Evolutionary conservation across 2,888 invertebrate species (phyloP), one percentile per base, ranked within the genome.

Genomic region (Acleris sparsana): DNA sequence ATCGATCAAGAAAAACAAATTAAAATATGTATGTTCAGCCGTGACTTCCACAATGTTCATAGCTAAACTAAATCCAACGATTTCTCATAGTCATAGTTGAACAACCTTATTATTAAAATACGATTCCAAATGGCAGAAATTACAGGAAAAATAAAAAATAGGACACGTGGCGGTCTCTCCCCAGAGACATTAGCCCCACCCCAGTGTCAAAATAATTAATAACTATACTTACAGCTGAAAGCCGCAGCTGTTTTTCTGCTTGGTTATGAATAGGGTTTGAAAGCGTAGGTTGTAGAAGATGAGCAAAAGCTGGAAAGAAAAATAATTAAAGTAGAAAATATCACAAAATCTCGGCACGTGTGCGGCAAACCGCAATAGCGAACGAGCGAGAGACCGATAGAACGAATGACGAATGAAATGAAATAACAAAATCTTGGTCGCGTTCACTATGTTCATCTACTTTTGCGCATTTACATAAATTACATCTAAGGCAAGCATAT

Each of bases 331-430:
- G 78, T 74, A 86, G 87, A 90, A 90, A 89, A 90, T 91, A 90
- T 89, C 87, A 90, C 89, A 91, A 91, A 88, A 83, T 83, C 84
- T 83, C 86, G 87, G 91, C 92, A 92, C 92, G 90, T 92, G 92
- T 92, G 90, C 92, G 89, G 89, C 87, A 90, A 89, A 88, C 87
- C 85, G 89, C 88, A 89, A 81, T 82, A 84, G 79, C 77, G 76
- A 77, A 46, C 46, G 46, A 46, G 66, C 61, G 66, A 62, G 66
- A 62, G 66, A 66, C 56, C 65, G 62, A 66, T 62, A 62, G 66
- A 65, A 53, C 53, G 64, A 64, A 64, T 64, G 65, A 39, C 39
- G 46, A 49, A 59, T 20, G 29, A 33, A 25, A 20, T 51, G 18
- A 57, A 59, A 60, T 55, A 65, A 61, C 44, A 61, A 43, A 46